Conservation (phyloP, 2,113 vertebrate species). For the Puntigrus tetrazona region DNA sequence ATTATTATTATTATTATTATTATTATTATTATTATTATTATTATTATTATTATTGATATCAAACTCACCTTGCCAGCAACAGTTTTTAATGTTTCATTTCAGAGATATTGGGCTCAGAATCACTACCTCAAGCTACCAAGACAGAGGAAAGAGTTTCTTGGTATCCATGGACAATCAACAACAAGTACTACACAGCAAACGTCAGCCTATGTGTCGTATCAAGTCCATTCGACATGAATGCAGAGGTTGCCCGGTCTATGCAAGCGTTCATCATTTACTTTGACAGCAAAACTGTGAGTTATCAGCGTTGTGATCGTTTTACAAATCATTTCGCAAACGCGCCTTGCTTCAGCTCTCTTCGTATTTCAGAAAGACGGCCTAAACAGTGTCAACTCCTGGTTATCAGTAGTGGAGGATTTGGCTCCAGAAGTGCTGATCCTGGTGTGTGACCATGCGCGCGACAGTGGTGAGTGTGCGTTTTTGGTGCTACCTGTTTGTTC, state of each 20-base stretch:
- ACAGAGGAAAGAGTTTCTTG: slow-evolving; percentile 76
- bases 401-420: slow-evolving; percentile 87
- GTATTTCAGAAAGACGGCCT: slow-evolving; percentile 84
- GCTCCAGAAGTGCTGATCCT: slow-evolving; percentile 94
- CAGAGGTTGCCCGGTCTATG: slow-evolving; percentile 85
- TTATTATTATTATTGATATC: too few relatives aligned
- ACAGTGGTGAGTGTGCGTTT: slow-evolving; percentile 78
- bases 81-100: slow-evolving; percentile 21
- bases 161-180: slow-evolving; percentile 97
- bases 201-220: slow-evolving; percentile 89
- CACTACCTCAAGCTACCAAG: slow-evolving; percentile 74
- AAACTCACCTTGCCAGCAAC: background rate
- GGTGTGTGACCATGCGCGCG: slow-evolving; percentile 89
- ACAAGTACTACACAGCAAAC: slow-evolving; percentile 94
- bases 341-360: slow-evolving; percentile 7
- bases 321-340: background rate
- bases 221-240: slow-evolving; percentile 79
- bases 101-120: slow-evolving; percentile 85
- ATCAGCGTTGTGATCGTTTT: background rate
- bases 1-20: too few relatives aligned
- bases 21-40: too few relatives aligned
- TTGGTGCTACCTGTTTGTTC: background rate
- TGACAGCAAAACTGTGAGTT: slow-evolving; percentile 86
- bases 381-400: slow-evolving; percentile 83
- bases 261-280: slow-evolving; percentile 95